Conservation (phyloP, 2,888 invertebrate genomes). For the Trissoscelio sp. region DNA sequence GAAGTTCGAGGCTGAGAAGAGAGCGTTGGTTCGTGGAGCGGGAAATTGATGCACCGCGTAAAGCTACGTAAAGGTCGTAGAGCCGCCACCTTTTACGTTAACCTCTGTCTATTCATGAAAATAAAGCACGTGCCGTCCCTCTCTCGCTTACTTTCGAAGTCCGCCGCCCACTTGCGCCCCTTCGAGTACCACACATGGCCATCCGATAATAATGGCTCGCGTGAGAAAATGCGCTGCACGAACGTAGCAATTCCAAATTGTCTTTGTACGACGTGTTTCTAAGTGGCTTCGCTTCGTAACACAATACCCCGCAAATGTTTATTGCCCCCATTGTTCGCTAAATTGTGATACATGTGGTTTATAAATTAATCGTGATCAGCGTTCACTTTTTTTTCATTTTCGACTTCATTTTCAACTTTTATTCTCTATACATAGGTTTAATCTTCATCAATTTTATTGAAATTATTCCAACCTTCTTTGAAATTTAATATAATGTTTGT, state of each 20-base stretch:
- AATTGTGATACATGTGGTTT: constrained; percentile 31
- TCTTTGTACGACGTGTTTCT: constrained; percentile 43
- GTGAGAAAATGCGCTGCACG: constrained; percentile 49
- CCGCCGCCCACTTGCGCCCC: constrained; percentile 17
- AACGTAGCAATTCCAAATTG: constrained; percentile 45
- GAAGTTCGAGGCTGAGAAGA: constrained; percentile 68
- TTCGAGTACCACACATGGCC: constrained; percentile 12
- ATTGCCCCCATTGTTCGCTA: constrained; percentile 32
- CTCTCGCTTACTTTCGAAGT: constrained; percentile 23
- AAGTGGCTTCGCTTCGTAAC: constrained; percentile 43
- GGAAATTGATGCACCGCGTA: constrained; percentile 69
- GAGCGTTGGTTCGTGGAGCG: constrained; percentile 57
- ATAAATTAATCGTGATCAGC: constrained; percentile 30
- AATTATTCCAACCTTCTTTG: too few species aligned
- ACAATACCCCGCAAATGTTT: constrained; percentile 46
- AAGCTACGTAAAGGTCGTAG: constrained; percentile 66
- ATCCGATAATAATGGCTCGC: constrained; percentile 51
- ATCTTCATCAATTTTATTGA: too few species aligned
- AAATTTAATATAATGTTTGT: too few species aligned
- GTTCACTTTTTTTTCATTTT: too few species aligned
- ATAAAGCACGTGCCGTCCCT: constrained; percentile 58
- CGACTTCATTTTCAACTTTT: too few species aligned
- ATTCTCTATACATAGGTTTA: too few species aligned
- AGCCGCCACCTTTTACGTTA: constrained; percentile 48
- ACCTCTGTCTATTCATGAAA: constrained; percentile 56